phyloP scores from a whole-genome alignment of 2,797 vertebrate genomes.

The Pseudomugil gertrudae region DNA sequence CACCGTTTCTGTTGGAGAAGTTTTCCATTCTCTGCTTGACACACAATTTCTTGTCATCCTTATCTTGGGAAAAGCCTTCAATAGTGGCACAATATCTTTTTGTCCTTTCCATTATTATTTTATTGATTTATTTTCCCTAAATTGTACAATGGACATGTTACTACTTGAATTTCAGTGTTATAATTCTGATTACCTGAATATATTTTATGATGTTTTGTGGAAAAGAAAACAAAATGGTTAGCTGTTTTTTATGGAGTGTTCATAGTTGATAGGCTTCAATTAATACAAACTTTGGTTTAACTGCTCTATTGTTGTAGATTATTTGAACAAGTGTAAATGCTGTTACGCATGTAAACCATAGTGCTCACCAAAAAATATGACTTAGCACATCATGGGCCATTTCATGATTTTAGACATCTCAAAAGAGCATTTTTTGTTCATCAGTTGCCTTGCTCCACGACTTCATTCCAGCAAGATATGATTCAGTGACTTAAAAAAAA shows the following conservation, averaged over 20 bases:
- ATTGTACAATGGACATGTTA: constrained; percentile 2
- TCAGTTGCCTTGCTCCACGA: background rate
- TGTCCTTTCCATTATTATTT: constrained; percentile 1
- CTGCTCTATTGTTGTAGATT: background rate
- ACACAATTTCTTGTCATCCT: constrained; percentile 9
- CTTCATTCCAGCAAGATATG: background rate
- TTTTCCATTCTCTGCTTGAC: constrained; percentile 23
- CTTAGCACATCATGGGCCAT: background rate
- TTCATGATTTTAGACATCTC: background rate
- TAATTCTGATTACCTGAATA: no score
- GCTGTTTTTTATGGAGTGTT: constrained; percentile 6
- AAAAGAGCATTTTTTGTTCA: background rate
- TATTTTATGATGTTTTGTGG: background rate
- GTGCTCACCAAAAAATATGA: background rate
- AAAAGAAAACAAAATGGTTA: background rate
- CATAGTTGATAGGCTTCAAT: background rate
- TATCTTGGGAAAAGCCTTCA: constrained; percentile 8
- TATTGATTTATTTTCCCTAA: background rate
- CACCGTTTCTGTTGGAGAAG: constrained; percentile 40
- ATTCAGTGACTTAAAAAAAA: background rate
- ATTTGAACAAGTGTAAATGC: background rate
- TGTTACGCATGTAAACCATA: background rate
- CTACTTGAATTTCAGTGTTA: background rate
- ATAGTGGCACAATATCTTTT: constrained; percentile 13
- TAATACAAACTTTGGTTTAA: background rate